phyloP scores from a whole-genome alignment of 1,140 invertebrate species.

The Temnothorax longispinosus region DNA sequence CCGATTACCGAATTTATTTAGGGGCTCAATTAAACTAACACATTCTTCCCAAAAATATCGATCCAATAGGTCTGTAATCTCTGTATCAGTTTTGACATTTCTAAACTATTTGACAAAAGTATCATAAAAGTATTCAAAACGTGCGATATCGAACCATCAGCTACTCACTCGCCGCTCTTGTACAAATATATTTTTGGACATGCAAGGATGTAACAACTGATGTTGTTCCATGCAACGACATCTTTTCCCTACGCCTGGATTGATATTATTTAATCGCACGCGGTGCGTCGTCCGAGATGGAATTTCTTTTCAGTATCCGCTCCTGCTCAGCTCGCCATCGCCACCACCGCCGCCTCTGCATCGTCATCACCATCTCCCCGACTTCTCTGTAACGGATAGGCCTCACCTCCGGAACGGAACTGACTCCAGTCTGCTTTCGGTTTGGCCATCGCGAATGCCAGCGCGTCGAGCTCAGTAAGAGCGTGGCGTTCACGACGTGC shows the following conservation, averaged over 20 bases:
- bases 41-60: not conserved
- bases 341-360: constrained; percentile 72
- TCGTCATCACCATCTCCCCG: constrained; percentile 75
- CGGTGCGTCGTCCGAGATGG: constrained; percentile 14
- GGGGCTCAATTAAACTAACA: not conserved
- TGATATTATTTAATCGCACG: constrained; percentile 25
- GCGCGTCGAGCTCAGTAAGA: constrained; percentile 64
- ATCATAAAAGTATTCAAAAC: not conserved
- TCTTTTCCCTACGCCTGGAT: not conserved
- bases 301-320: constrained; percentile 58
- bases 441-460: constrained; percentile 69
- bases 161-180: not conserved
- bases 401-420: constrained; percentile 75
- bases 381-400: constrained; percentile 75
- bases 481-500: constrained; percentile 66
- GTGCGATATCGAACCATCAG: not conserved
- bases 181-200: not conserved
- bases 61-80: not conserved
- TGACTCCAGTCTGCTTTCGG: constrained; percentile 75
- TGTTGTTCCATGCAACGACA: not conserved
- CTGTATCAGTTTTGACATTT: not conserved
- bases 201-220: not conserved
- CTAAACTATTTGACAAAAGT: not conserved
- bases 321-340: constrained; percentile 61
- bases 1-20: not conserved